phyloP scores from a whole-genome alignment of 2,113 vertebrate species.

The Nansenia antarctica region DNA sequence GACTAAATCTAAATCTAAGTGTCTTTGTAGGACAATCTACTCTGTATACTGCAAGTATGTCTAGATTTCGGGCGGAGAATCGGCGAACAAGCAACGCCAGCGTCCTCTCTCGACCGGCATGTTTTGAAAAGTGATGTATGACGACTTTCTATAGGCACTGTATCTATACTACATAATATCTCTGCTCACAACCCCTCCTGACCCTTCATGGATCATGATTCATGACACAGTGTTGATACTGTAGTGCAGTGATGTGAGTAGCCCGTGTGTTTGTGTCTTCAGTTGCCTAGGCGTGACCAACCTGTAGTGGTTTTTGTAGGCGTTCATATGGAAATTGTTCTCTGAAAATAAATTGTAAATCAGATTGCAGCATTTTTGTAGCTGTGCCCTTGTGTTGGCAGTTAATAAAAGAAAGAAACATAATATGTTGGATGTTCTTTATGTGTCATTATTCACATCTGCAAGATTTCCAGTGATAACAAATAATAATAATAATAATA shows the following conservation, averaged over 20 bases:
- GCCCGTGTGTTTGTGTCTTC: neutral
- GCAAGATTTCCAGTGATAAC: no score
- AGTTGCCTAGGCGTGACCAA: neutral
- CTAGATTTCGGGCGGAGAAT: no score
- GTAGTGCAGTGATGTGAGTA: neutral
- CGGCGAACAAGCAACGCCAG: no score
- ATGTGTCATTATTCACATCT: no score
- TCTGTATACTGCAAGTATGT: no score
- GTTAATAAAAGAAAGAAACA: conserved; percentile 5
- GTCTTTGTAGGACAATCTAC: no score
- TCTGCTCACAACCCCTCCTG: neutral
- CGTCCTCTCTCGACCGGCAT: neutral
- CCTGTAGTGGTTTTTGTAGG: neutral
- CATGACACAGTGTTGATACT: neutral
- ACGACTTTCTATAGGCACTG: neutral
- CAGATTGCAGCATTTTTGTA: conserved; percentile 1
- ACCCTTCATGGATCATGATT: no score
- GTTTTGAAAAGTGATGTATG: neutral
- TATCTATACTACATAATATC: neutral
- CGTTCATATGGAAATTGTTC: neutral
- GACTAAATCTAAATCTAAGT: no score
- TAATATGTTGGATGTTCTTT: neutral
- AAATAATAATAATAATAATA: no score
- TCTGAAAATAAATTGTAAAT: neutral
- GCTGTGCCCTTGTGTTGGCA: conserved; percentile 5